Conservation (phyloP, 2,113 vertebrate genomes). For the Euleptes europaea region DNA sequence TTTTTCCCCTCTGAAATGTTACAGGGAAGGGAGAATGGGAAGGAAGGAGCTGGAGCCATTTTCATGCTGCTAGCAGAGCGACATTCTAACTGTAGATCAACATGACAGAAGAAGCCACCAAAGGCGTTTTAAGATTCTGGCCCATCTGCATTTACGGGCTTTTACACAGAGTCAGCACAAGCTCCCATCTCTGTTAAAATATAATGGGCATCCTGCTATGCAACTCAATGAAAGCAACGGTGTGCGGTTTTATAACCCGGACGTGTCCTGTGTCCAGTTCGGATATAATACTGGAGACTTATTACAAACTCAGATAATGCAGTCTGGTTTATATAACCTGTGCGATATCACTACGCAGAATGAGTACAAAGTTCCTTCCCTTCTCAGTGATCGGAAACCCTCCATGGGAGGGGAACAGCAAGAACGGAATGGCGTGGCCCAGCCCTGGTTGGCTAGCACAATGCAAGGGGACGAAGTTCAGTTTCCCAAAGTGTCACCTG, state of each 20-base stretch:
- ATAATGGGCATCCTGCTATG: slow-evolving; percentile 37
- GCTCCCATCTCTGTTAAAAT: slow-evolving; percentile 44
- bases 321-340: slow-evolving; percentile 4
- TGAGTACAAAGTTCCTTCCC: neutral
- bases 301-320: slow-evolving; percentile 39
- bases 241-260: slow-evolving; percentile 31
- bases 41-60: slow-evolving; percentile 28
- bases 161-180: slow-evolving; percentile 44
- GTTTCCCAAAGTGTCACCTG: neutral
- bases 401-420: neutral
- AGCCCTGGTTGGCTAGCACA: neutral
- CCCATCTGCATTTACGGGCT: slow-evolving; percentile 41
- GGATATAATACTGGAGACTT: neutral
- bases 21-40: neutral
- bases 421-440: neutral
- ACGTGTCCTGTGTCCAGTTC: slow-evolving; percentile 22
- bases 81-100: slow-evolving; percentile 36
- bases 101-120: slow-evolving; percentile 13
- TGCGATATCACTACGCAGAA: slow-evolving; percentile 10
- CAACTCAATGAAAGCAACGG: slow-evolving; percentile 37
- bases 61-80: slow-evolving; percentile 16
- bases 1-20: neutral
- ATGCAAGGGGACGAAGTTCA: too few species aligned
- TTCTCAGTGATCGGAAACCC: neutral
- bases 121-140: slow-evolving; percentile 54